These are phyloP conservation scores for Mactra quadrangularis DNA, from an alignment of 1,140 invertebrate species.

Conservation along the genomic window DNA sequence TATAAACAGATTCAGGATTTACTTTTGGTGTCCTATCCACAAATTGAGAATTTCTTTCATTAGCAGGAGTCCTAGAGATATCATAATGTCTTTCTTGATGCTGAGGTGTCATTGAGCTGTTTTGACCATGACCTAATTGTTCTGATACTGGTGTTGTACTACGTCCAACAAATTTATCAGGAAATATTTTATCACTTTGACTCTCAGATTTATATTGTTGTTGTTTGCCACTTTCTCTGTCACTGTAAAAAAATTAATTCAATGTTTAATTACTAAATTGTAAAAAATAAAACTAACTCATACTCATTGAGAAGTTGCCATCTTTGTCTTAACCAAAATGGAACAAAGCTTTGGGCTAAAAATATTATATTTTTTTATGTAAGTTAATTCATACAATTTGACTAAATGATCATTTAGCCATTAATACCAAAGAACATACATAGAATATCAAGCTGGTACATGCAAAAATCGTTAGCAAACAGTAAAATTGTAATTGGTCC, in stretches of 20 bases:
- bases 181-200: slow-evolving; percentile 47
- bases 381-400: no score
- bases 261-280: not conserved
- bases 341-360: no score
- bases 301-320: no score
- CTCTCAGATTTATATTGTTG: not conserved
- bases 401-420: no score
- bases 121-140: not conserved
- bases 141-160: slow-evolving; percentile 1
- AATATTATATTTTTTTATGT: no score
- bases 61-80: not conserved
- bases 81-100: not conserved
- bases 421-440: no score
- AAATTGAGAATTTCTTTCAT: slow-evolving; percentile 35
- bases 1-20: slow-evolving; percentile 31
- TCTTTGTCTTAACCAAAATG: no score
- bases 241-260: slow-evolving; percentile 49
- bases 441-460: no score
- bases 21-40: slow-evolving; percentile 48
- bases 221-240: slow-evolving; percentile 55
- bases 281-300: no score
- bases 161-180: slow-evolving; percentile 44
- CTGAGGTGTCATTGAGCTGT: not conserved
- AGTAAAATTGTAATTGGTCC: no score
- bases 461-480: no score